Base-by-base conservation (phyloP, 2,888 invertebrate genomes). In the Pseudeuparius sepicola region DNA sequence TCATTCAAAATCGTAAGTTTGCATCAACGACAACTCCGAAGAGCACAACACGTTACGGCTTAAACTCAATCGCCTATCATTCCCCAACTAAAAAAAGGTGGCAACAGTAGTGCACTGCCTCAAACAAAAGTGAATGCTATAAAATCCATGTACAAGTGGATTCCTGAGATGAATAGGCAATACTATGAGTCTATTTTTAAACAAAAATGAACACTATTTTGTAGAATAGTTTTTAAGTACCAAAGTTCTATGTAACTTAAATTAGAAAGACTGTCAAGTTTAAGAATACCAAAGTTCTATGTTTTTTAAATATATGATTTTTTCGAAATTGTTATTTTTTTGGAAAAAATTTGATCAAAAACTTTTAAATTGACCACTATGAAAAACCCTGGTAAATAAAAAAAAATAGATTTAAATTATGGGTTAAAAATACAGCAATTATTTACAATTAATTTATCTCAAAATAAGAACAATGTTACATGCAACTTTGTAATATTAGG, bases 121-220 rank as follows among this genome's bases (percentile, higher is more conserved):
- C 13, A 23, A 31, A 36, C 14, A 11, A 35, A 39, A 27, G 31
- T 40, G 14, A 31, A 37, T 18, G 40, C 40, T n/a, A 32, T 40
- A 11, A 36, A 33, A 40, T 31, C 24, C 11, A 36, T 32, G 35
- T 36, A 31, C 31, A 28, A 16, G 12, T 39, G 31, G 35, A 25
- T 39, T 37, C 39, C 39, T 24, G 36, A 29, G 14, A 24, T 35
- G 18, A 29, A 31, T 35, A 11, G 27, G 23, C 42, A 36, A 13
- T 12, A 36, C 15, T 36, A 36, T n/a, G 32, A 32, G 12, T 7
- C 32, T 14, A 32, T 24, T 32, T 24, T 24, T 24, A 5, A 13
- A 4, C 32, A 10, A n/a, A 20, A 20, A 20, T 20, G n/a, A 20
- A 7, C n/a, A 20, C 20, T 20, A 20, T 7, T 20, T 7, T 20